phyloP scores from a whole-genome alignment of 2,797 vertebrate genomes.

The Megaceryle alcyon region DNA sequence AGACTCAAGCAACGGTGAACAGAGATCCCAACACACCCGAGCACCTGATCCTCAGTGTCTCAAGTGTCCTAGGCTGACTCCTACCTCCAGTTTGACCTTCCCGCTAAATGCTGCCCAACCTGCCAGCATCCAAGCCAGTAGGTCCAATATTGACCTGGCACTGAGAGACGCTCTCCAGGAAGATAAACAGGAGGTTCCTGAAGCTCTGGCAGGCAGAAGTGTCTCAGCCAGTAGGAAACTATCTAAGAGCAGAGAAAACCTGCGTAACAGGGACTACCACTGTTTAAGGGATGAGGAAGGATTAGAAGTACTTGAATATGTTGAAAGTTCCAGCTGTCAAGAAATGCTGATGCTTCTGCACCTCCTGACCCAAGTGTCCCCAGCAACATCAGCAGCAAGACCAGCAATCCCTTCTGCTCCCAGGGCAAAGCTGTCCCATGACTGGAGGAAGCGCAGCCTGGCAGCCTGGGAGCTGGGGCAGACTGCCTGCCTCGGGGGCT shows the following conservation, averaged over 20 bases:
- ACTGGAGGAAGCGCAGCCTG: neutral
- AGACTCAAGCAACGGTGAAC: neutral
- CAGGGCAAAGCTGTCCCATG: neutral
- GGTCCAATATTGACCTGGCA: conserved; percentile 25
- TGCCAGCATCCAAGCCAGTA: neutral
- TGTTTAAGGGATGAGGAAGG: neutral
- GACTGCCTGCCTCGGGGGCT: neutral
- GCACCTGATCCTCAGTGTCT: neutral
- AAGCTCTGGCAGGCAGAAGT: neutral
- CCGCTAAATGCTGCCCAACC: neutral
- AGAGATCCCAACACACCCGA: neutral
- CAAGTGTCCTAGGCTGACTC: neutral
- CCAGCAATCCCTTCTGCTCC: neutral
- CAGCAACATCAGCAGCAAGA: neutral
- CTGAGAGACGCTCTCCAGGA: neutral
- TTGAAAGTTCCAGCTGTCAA: neutral
- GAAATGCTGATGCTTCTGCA: neutral
- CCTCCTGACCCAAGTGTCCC: neutral
- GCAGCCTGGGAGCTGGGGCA: neutral
- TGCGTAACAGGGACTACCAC: neutral
- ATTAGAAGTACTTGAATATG: neutral
- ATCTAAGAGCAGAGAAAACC: neutral
- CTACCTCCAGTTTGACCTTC: neutral
- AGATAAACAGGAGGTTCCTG: conserved; percentile 35
- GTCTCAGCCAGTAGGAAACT: neutral